Evolutionary conservation across 2,113 vertebrate species (phyloP).

Genomic region (Eptatretus burgeri): DNA sequence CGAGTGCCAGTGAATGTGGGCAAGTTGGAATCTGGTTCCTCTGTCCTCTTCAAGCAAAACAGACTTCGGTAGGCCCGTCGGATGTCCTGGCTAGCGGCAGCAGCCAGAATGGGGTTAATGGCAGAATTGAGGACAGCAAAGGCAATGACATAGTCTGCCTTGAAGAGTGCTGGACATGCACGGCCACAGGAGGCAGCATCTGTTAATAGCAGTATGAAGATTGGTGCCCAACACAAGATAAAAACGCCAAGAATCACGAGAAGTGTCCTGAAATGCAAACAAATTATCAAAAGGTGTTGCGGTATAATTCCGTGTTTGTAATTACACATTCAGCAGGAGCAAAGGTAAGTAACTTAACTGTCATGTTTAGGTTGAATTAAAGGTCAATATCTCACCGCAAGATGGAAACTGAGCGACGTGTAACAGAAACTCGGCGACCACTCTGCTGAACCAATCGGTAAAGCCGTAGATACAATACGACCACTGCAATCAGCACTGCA

Average conservation of each 20-base stretch:
- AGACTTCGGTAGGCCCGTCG: conserved; percentile 27
- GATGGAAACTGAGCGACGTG: no score
- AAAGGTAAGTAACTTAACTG: no score
- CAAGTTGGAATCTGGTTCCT: no score
- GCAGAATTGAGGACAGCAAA: conserved; percentile 58
- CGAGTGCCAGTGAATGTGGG: no score
- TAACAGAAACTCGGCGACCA: conserved; percentile 31
- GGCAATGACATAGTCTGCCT: conserved; percentile 38
- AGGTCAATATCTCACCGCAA: no score
- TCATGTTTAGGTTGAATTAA: no score
- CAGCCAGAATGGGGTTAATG: conserved; percentile 60
- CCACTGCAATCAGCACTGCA: conserved; percentile 55
- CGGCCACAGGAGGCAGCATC: conserved; percentile 42
- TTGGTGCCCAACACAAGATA: conserved; percentile 63
- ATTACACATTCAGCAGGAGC: no score
- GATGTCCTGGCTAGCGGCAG: conserved; percentile 47
- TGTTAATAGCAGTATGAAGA: conserved; percentile 52
- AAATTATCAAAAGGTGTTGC: no score
- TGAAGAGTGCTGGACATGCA: conserved; percentile 27
- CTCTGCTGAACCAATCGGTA: conserved; percentile 39
- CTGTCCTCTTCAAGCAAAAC: conserved; percentile 18
- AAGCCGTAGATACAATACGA: conserved; percentile 70
- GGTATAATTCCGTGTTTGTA: no score
- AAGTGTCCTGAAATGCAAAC: conserved; percentile 45
- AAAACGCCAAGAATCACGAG: conserved; percentile 68